Evolutionary conservation across 2,888 invertebrate species (phyloP), one percentile per base, ranked within the genome.

Genomic region (Pseudolycoriella hygida): DNA sequence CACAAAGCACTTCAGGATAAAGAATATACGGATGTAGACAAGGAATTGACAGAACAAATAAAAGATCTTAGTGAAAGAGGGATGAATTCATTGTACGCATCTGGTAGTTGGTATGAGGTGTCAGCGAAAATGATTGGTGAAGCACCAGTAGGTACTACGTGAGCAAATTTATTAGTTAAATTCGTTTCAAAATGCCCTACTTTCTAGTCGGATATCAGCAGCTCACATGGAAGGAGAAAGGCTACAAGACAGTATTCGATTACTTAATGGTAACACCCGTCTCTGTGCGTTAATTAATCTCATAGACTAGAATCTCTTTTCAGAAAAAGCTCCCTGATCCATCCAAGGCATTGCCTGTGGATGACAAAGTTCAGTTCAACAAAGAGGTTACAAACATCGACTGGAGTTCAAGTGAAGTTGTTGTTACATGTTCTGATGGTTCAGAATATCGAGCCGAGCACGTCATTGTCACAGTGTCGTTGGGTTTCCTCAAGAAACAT

Each of bases 171-270:
- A n/a, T n/a, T n/a, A n/a, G n/a, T n/a, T n/a, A n/a, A n/a, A n/a
- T n/a, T n/a, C n/a, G n/a, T n/a, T n/a, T n/a, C n/a, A n/a, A n/a
- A n/a, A n/a, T n/a, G n/a, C n/a, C n/a, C n/a, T n/a, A n/a, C n/a
- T n/a, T n/a, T n/a, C n/a, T n/a, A n/a, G n/a, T n/a, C 8, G 88
- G 88, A 1, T 76, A 84, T 55, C 63, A 66, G 14, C 60, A 77
- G 53, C 64, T 81, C 3, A 75, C 80, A 55, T 89, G 85, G 87
- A 81, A 78, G 52, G 71, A 74, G 44, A 72, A 69, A 49, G 85
- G 85, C 2, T 87, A 73, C 56, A 69, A 67, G 49, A 77, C 69
- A 2, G 64, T 87, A 47, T 62, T 88, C 42, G 72, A 79, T 53
- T 55, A 85, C 40, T 64, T 88, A 49, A 68, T 76, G 73, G 82